Evolutionary conservation across 1,140 invertebrate species (phyloP).

Genomic region (Sweltsa coloradensis): DNA sequence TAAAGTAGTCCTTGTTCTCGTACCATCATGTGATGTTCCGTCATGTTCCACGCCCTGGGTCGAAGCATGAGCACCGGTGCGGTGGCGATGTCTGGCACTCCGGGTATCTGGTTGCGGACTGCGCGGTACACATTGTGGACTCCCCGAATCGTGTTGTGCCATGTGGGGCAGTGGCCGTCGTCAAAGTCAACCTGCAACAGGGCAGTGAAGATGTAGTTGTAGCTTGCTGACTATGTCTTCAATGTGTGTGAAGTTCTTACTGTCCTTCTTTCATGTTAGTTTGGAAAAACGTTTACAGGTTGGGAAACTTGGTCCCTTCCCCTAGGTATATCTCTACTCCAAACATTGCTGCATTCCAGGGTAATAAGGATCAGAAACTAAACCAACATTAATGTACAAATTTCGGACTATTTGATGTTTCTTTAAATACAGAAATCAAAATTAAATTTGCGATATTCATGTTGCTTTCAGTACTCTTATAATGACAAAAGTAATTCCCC

Average conservation of each 20-base stretch:
- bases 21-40: constrained; percentile 53
- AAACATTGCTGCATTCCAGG: too few relatives aligned
- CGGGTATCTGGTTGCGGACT: constrained; percentile 38
- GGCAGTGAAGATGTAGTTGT: too few relatives aligned
- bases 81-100: constrained; percentile 34
- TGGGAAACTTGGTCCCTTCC: too few relatives aligned
- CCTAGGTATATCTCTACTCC: too few relatives aligned
- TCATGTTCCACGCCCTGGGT: constrained; percentile 62
- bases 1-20: too few relatives aligned
- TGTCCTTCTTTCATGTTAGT: too few relatives aligned
- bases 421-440: background rate
- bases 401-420: too few relatives aligned
- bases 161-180: constrained; percentile 60
- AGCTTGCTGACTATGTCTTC: too few relatives aligned
- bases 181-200: constrained; percentile 45
- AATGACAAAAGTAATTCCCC: background rate
- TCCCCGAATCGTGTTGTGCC: constrained; percentile 52
- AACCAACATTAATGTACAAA: too few relatives aligned
- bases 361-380: too few relatives aligned
- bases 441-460: background rate
- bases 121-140: constrained; percentile 46
- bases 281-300: too few relatives aligned
- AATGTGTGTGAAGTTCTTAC: too few relatives aligned
- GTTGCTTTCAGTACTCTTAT: background rate
- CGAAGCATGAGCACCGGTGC: constrained; percentile 50